Base-by-base conservation (phyloP, 2,888 invertebrate species). In the Ellobium chinense region DNA sequence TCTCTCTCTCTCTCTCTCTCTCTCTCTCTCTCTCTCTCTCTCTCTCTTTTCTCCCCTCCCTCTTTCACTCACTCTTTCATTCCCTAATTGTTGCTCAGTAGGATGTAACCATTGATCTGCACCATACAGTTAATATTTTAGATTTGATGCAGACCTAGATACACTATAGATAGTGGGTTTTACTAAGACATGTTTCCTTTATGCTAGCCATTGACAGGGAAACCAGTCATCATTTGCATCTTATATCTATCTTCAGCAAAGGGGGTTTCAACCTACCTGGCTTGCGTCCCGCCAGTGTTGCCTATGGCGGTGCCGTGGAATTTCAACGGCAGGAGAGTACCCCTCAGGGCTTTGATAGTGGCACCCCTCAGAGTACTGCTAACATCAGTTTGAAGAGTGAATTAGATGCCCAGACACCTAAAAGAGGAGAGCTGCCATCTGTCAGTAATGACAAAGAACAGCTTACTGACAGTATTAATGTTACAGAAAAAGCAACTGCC, bases 351-450 rank as follows among this genome's bases (percentile, higher is more conserved):
- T 90, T 88, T 84, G 91, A 90, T 78, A 88, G 90, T 66, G 90
- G 89, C 9, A 86, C 93, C 2, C 91, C 91, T 3, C 88, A 88
- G 58, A 89, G 91, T 72, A 91, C 91, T 84, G 88, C 89, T 9
- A 91, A 89, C 78, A 85, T 89, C 39, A 93, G 92, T 86, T 85
- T 93, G 39, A 89, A 88, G 82, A 91, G 90, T 88, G 93, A 93
- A 85, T 85, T 93, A 18, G 90, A 89, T 70, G 80, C 88, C 5
- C 90, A 89, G 36, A 86, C 90, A 62, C 89, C 89, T 0, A 88
- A 81, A 60, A 72, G 77, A 18, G 62, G 37, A 12, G 80, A 81
- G 18, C 76, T 83, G 9, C 82, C 82, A 27, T 82, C 84, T 9
- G 85, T 87, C 74, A 91, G 89, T 1, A 88, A 86, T 81, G 91